Base-by-base conservation (phyloP, 2,113 vertebrate genomes). In the Excalfactoria chinensis region DNA sequence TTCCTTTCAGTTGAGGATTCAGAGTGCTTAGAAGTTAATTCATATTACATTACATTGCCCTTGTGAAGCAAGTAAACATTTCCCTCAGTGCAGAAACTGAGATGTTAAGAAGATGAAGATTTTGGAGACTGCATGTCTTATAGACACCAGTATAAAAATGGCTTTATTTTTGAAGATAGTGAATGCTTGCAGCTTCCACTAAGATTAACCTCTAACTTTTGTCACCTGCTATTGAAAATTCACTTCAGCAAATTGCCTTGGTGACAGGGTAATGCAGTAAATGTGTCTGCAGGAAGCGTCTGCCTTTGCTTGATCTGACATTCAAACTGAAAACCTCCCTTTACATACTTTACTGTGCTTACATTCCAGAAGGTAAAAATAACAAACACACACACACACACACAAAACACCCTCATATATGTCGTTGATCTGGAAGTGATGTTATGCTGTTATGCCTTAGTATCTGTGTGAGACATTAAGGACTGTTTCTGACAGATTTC, bases 1-100 rank as follows among this genome's bases (percentile, higher is more conserved):
- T 89, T 94, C 32, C 35, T 79, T 89, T 88, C 68, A 59, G 88
- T 60, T 89, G 78, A 94, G 79, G 89, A 91, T 85, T 94, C 51
- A 73, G 12, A 80, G 37, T 55, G 44, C 79, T 89, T 80, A 67
- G 15, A 87, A 91, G 34, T 83, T 89, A 89, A 89, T 91, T 89
- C 44, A 34, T 66, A 72, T 84, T 74, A 67, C 46, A 49, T 76
- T 88, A 40, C 13, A 22, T 78, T 94, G 85, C 25, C 28, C 25
- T 41, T 89, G 55, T 83, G 82, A 88, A 73, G 7, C 53, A 85
- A 73, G 41, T 59, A 94, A 95, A 80, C 34, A 68, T 88, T 80
- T 77, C 35, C 17, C 28, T 25, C 51, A 80, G 37, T 70, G 79
- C 34, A 67, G 59, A 91, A 83, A 83, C 6, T 7, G 73, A 86